Conservation (phyloP, 2,797 vertebrate genomes). For the Pangasius krempfi region DNA sequence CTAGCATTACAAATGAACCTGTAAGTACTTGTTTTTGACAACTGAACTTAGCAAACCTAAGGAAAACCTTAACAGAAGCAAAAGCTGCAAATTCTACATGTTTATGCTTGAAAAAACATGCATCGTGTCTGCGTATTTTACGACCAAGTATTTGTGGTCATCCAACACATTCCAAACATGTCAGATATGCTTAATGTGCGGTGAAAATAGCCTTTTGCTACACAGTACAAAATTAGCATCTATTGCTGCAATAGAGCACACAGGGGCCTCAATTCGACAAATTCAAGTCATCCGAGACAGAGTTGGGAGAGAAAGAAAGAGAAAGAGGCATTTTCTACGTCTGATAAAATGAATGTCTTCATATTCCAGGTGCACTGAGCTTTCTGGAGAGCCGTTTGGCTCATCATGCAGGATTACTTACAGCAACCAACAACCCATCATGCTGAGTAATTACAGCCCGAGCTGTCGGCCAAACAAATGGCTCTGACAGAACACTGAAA, state of each 20-base stretch:
- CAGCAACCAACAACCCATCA: conserved; percentile 54
- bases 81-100: conserved; percentile 2
- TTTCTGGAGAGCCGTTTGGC: conserved; percentile 55
- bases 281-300: conserved; percentile 39
- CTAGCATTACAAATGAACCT: neutral
- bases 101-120: conserved; percentile 11
- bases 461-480: conserved; percentile 73
- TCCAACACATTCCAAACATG: conserved; percentile 42
- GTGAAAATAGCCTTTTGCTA: conserved; percentile 37
- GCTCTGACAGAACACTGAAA: conserved; percentile 69
- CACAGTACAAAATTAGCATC: conserved; percentile 48
- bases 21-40: neutral
- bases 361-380: conserved; percentile 58
- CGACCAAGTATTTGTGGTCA: conserved; percentile 20
- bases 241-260: conserved; percentile 20
- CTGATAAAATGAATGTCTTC: conserved; percentile 60
- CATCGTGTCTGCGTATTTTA: conserved; percentile 12
- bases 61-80: neutral
- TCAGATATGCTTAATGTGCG: conserved; percentile 47
- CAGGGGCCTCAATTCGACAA: conserved; percentile 34
- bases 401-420: conserved; percentile 63
- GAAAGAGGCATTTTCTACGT: conserved; percentile 37
- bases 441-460: conserved; percentile 69
- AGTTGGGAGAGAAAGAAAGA: neutral
- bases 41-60: neutral